Evolutionary conservation across 2,797 vertebrate genomes (phyloP), one percentile per base, ranked within the genome.

Genomic region (Falco rusticolus): DNA sequence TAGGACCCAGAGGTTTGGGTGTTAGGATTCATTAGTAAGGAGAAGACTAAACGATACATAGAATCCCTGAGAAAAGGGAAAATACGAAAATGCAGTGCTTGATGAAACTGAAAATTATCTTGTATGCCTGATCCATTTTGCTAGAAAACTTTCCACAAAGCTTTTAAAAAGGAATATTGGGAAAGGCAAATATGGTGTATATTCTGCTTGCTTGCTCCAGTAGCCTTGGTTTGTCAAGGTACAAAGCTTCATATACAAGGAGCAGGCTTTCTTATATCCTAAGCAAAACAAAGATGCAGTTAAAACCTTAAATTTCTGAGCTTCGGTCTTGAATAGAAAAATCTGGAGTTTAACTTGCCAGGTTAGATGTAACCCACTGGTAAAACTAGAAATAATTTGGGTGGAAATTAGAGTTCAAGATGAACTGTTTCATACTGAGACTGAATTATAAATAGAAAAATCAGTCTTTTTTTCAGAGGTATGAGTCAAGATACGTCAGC

Each of bases 401-500:
- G 50, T 78, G 25, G 34, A 81, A 75, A 68, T 41, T 12, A 59
- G 7, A 47, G 20, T 75, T 79, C 17, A 45, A 47, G 21, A 22
- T 14, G 9, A 68, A 71, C 28, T 56, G 37, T 68, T 84, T 63
- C 45, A 48, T 47, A 13, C 15, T 26, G 33, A 78, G 74, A 48
- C 53, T 37, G 28, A 63, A 68, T 78, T 91, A 75, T 50, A 87
- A 89, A 70, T 47, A 78, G 69, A 80, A 80, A 87, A 61, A 57
- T 50, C 37, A 25, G n/a, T 57, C n/a, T 56, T 88, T 71, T 93
- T 91, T 56, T 87, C 57, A 47, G 59, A 75, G 26, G 29, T 61
- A 41, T 84, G 70, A 92, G 87, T 90, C 72, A 88, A 66, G 33
- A 50, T 45, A 54, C 2, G 2, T 54, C 41, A 39, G 41, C 51